phyloP scores from a whole-genome alignment of 1,140 invertebrate genomes.

The Brevipalpus yothersi region DNA sequence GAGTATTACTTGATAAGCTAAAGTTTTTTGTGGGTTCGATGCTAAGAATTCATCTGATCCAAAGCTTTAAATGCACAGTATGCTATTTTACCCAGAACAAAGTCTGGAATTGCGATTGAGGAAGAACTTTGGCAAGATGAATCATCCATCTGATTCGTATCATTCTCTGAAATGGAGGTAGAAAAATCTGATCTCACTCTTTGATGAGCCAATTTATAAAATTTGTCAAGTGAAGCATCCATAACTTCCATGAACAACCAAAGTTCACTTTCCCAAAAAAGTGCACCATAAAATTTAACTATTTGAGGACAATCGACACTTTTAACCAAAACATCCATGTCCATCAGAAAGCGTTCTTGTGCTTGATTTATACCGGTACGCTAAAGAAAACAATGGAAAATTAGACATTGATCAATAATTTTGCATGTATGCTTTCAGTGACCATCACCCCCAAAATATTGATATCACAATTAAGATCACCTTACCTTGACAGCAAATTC shows the following conservation, averaged over 20 bases:
- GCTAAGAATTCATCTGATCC: too few relatives aligned
- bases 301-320: conserved; percentile 85
- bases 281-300: conserved; percentile 16
- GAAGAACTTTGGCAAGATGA: not conserved
- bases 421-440: not conserved
- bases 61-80: conserved; percentile 57
- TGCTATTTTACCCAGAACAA: conserved; percentile 75
- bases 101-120: conserved; percentile 41
- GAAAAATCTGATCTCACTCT: not conserved
- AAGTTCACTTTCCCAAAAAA: conserved; percentile 15
- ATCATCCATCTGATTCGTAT: not conserved
- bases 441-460: not conserved
- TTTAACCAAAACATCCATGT: conserved; percentile 89
- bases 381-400: conserved; percentile 17
- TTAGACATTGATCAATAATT: not conserved
- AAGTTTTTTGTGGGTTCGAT: too few relatives aligned
- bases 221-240: conserved; percentile 98
- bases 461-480: not conserved
- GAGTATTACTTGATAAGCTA: too few relatives aligned
- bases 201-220: conserved; percentile 76
- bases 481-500: conserved; percentile 77
- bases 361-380: conserved; percentile 71
- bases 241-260: conserved; percentile 99
- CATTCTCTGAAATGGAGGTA: conserved; percentile 20
- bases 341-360: conserved; percentile 83